These are phyloP conservation scores for Azorinus chamasolen DNA, from an alignment of 2,888 invertebrate genomes.

Conservation along the genomic window DNA sequence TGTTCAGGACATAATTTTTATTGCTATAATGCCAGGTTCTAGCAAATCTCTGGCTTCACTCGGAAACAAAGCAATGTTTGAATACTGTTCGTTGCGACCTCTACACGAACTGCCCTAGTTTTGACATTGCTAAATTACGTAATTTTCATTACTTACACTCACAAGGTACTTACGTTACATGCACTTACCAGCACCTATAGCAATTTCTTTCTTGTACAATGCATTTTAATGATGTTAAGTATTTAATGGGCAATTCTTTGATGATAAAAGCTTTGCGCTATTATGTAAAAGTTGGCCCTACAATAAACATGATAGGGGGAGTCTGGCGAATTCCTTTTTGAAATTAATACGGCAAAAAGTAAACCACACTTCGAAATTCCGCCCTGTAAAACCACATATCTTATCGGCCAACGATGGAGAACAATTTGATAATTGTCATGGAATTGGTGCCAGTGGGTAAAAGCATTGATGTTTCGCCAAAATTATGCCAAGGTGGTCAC, in stretches of 20 bases:
- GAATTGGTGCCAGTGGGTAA: constrained; percentile 42
- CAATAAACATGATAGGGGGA: constrained; percentile 44
- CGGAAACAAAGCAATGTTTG: too few species aligned
- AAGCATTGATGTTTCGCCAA: constrained; percentile 38
- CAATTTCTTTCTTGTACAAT: background rate
- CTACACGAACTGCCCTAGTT: too few species aligned
- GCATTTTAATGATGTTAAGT: constrained; percentile 18
- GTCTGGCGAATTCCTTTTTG: constrained; percentile 47
- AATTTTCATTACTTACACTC: too few species aligned
- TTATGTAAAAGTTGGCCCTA: constrained; percentile 31
- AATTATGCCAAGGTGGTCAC: constrained; percentile 47
- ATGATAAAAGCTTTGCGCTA: constrained; percentile 14
- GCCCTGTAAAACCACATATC: constrained; percentile 38
- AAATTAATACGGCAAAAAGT: constrained; percentile 52
- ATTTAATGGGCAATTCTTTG: constrained; percentile 32
- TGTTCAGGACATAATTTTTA: too few species aligned
- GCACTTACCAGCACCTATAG: background rate
- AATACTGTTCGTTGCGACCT: too few species aligned
- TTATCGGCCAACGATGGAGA: constrained; percentile 52
- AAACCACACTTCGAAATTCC: constrained; percentile 28
- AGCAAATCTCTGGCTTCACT: too few species aligned
- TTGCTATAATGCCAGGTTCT: too few species aligned
- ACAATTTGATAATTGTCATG: constrained; percentile 64
- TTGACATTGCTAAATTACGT: too few species aligned
- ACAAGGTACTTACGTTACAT: background rate